phyloP scores from a whole-genome alignment of 2,888 invertebrate genomes.

The Noctua comes region DNA sequence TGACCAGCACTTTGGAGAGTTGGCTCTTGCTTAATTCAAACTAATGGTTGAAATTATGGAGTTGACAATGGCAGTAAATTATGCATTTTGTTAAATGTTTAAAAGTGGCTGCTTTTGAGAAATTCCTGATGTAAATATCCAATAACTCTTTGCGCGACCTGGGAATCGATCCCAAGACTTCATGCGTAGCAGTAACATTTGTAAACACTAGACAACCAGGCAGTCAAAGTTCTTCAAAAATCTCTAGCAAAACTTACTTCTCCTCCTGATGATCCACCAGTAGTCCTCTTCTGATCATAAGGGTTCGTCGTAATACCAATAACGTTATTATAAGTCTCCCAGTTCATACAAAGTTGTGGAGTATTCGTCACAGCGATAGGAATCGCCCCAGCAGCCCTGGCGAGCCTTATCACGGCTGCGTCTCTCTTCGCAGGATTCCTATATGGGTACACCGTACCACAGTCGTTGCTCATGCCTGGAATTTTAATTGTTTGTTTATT shows the following conservation, averaged over 20 bases:
- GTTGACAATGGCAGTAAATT: conserved; percentile 7
- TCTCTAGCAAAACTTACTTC: conserved; percentile 89
- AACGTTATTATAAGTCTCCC: conserved; percentile 97
- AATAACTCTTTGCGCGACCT: background rate
- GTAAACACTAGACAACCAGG: background rate
- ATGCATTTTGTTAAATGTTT: background rate
- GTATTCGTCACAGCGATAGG: conserved; percentile 96
- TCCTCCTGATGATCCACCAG: conserved; percentile 98
- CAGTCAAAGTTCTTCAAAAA: background rate
- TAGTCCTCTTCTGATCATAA: conserved; percentile 94
- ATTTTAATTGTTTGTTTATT: conserved; percentile 56
- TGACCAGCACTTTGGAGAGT: conserved; percentile 22
- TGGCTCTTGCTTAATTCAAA: conserved; percentile 29
- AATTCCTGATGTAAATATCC: background rate
- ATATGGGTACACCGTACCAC: conserved; percentile 91
- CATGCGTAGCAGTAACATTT: background rate
- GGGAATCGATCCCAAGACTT: background rate
- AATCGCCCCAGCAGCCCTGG: conserved; percentile 95
- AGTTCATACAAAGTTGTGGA: conserved; percentile 97
- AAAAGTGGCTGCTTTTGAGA: background rate
- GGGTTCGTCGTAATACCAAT: conserved; percentile 97
- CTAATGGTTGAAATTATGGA: conserved; percentile 13
- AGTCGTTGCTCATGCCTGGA: conserved; percentile 93
- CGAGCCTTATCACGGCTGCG: conserved; percentile 93
- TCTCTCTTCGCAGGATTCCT: conserved; percentile 93